phyloP scores from a whole-genome alignment of 2,888 invertebrate species.

The Cheilosia pagana region DNA sequence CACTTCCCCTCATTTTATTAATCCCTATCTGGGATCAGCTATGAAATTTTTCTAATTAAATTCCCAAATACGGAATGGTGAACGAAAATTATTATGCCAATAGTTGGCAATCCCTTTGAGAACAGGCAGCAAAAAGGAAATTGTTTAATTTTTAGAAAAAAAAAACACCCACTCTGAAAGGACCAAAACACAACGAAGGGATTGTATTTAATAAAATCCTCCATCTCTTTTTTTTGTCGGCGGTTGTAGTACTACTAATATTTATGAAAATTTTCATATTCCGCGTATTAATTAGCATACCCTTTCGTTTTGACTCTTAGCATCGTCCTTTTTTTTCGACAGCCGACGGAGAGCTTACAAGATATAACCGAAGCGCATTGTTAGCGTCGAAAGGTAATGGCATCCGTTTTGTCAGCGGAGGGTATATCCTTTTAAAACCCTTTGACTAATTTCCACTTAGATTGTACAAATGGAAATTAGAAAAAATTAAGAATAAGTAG shows the following conservation, averaged over 20 bases:
- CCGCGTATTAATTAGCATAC: slow-evolving; percentile 65
- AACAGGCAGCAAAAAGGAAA: slow-evolving; percentile 11
- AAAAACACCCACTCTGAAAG: slow-evolving; percentile 8
- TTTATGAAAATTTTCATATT: slow-evolving; percentile 62
- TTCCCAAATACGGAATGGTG: slow-evolving; percentile 27
- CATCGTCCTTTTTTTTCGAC: neutral
- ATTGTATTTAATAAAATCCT: slow-evolving; percentile 31
- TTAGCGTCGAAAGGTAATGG: slow-evolving; percentile 37
- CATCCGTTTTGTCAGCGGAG: slow-evolving; percentile 29
- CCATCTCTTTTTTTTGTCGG: neutral
- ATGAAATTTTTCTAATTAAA: slow-evolving; percentile 68
- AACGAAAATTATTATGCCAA: slow-evolving; percentile 31
- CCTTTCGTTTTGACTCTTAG: slow-evolving; percentile 2
- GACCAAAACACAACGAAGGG: slow-evolving; percentile 7
- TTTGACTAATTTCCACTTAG: slow-evolving; percentile 71
- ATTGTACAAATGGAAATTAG: slow-evolving; percentile 60
- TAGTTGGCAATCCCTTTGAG: slow-evolving; percentile 1
- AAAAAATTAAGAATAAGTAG: slow-evolving; percentile 32
- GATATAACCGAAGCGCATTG: slow-evolving; percentile 33
- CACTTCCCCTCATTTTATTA: neutral
- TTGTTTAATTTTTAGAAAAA: slow-evolving; percentile 51
- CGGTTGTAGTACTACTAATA: slow-evolving; percentile 20
- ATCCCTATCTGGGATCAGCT: slow-evolving; percentile 47
- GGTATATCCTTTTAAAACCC: slow-evolving; percentile 45
- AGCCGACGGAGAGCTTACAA: slow-evolving; percentile 9